Evolutionary conservation across 2,888 invertebrate species (phyloP).

Genomic region (Cheilosia grossa): DNA sequence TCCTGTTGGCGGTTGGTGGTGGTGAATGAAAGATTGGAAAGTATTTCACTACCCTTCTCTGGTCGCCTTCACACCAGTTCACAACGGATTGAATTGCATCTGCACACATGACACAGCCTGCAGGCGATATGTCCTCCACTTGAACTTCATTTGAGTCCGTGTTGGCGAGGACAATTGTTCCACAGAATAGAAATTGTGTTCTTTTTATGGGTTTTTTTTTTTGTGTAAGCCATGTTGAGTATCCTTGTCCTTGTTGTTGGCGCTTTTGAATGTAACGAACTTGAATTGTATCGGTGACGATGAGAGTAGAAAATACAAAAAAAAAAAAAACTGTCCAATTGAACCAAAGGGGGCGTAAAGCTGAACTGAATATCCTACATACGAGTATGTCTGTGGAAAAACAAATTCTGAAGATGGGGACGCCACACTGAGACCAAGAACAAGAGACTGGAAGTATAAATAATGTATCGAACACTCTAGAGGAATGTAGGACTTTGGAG

Average conservation of each 20-base stretch:
- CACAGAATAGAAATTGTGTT: constrained; percentile 62
- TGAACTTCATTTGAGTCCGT: constrained; percentile 72
- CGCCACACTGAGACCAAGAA: constrained; percentile 32
- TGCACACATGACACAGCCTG: constrained; percentile 65
- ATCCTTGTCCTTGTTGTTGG: constrained; percentile 60
- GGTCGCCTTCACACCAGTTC: constrained; percentile 1
- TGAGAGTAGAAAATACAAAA: constrained; percentile 14
- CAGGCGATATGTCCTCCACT: constrained; percentile 72
- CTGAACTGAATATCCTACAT: constrained; percentile 1
- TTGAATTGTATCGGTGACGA: constrained; percentile 60
- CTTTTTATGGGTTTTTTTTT: constrained; percentile 29
- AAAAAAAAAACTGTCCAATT: constrained; percentile 22
- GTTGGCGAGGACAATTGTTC: constrained; percentile 73
- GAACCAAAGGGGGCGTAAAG: constrained; percentile 8
- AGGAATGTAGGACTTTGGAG: constrained; percentile 8
- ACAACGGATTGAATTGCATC: constrained; percentile 52
- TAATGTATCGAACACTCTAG: constrained; percentile 52
- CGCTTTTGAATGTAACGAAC: constrained; percentile 67
- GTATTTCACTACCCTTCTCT: constrained; percentile 27
- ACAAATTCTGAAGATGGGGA: constrained; percentile 54
- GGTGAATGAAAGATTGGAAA: constrained; percentile 65
- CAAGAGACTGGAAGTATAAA: constrained; percentile 45
- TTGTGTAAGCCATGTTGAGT: constrained; percentile 13
- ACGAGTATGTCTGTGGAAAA: constrained; percentile 14
- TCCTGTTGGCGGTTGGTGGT: constrained; percentile 59